Evolutionary conservation across 2,113 vertebrate genomes (phyloP), one percentile per base, ranked within the genome.

Genomic region (Spermophilus dauricus): DNA sequence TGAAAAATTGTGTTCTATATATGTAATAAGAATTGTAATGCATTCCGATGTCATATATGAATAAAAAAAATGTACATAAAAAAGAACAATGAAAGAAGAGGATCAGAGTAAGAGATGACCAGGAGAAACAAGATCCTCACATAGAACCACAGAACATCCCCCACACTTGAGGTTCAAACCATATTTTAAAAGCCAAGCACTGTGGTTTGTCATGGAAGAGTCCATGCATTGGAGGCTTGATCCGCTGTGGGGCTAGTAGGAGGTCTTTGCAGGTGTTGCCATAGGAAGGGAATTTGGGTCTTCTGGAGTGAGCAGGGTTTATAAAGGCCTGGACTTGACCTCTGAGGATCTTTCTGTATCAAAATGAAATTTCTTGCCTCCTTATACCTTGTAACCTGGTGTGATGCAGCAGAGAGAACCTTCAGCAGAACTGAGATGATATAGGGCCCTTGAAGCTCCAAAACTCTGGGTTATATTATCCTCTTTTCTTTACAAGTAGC

Each of bases 261-360:
- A 9, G 13, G 26, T 10, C 24, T 3, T 16, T 63, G 14, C 0
- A 2, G 45, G 22, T 20, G 28, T 45, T 56, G 3, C 4, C 18
- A 4, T n/a, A 28, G 16, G 51, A 32, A 87, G n/a, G 8, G 16
- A 73, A 58, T 7, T 10, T 85, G 63, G 34, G 16, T 70, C 34
- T 67, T 4, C 65, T 67, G 30, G 65, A 67, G 24, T 18, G n/a
- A 61, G 56, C 7, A 20, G 18, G 20, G 20, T 22, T 58, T 24
- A 58, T 58, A 58, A 58, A 20, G 56, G 20, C 56, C 56, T 24
- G 20, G 2, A 28, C 24, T 26, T 17, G 12, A 39, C 5, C 26
- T 26, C 39, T 63, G 32, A 58, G 53, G 22, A 13, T 58, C 53
- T 7, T n/a, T 42, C 63, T 69, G 6, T 14, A 16, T n/a, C 1